Percentiles rank a stretch among this genome's conserved stretches.
phyloP scores from a whole-genome alignment of 2,888 invertebrate genomes.

The Brachylomia viminalis region DNA sequence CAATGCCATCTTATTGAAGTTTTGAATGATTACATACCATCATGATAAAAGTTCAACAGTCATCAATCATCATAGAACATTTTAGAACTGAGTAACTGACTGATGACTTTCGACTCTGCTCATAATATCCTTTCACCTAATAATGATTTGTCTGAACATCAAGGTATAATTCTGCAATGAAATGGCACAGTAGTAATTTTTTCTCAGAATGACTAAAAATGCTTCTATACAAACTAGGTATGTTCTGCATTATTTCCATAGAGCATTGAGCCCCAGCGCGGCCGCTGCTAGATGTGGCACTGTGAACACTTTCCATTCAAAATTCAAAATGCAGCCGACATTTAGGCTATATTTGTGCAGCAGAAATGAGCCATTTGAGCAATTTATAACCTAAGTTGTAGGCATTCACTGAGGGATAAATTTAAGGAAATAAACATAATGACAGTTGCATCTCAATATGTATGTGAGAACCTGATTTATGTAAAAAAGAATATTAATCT shows the following conservation, averaged over 20 bases:
- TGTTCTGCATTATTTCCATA: not conserved
- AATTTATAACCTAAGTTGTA: no score
- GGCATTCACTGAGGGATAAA: no score
- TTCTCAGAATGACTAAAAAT: not conserved
- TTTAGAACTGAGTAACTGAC: not conserved
- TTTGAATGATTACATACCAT: not conserved
- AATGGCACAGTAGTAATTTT: not conserved
- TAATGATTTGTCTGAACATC: no score
- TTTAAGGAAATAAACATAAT: no score
- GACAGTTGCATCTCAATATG: no score
- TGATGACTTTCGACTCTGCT: not conserved
- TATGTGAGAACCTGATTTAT: no score
- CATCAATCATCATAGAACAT: not conserved
- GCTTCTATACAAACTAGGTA: not conserved
- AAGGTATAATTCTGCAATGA: no score
- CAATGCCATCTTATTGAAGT: not conserved
- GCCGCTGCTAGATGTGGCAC: not conserved
- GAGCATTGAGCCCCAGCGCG: not conserved
- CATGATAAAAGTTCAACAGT: slow-evolving; percentile 10
- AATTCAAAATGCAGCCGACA: no score
- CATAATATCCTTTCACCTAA: no score
- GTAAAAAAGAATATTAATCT: no score
- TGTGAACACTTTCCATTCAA: not conserved
- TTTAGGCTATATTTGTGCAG: no score
- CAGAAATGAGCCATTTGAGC: no score